These are phyloP conservation scores for Orgyia antiqua DNA, from an alignment of 2,888 invertebrate genomes.

Conservation along the genomic window DNA sequence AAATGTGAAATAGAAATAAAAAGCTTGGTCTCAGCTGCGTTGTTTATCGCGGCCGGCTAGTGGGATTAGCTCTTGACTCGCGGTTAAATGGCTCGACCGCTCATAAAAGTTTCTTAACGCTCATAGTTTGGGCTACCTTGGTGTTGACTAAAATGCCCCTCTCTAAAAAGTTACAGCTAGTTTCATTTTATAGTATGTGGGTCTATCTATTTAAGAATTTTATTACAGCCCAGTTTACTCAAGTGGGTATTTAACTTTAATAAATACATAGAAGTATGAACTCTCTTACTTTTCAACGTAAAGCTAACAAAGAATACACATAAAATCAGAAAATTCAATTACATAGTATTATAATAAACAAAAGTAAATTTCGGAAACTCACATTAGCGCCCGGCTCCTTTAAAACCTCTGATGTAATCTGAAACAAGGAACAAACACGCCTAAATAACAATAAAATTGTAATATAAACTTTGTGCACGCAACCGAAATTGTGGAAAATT, in stretches of 20 bases:
- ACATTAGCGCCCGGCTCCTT: constrained; percentile 74
- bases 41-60: constrained; percentile 45
- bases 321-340: constrained; percentile 55
- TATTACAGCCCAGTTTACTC: constrained; percentile 40
- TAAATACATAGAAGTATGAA: too few relatives aligned
- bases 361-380: constrained; percentile 68
- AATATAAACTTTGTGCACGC: constrained; percentile 77
- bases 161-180: constrained; percentile 53
- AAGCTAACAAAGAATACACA: constrained; percentile 12
- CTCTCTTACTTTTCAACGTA: too few relatives aligned
- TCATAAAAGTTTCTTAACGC: constrained; percentile 75
- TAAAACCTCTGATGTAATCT: constrained; percentile 75
- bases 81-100: constrained; percentile 65
- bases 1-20: constrained; percentile 71
- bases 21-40: constrained; percentile 69
- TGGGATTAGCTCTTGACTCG: constrained; percentile 70
- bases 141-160: constrained; percentile 57
- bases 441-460: constrained; percentile 78
- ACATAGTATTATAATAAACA: constrained; percentile 56
- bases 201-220: constrained; percentile 51
- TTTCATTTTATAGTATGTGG: constrained; percentile 50
- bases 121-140: constrained; percentile 59
- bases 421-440: constrained; percentile 77
- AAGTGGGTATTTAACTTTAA: constrained; percentile 46
- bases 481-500: constrained; percentile 75